Base-by-base conservation (phyloP, 2,113 vertebrate genomes). In the Nettapus auritus region DNA sequence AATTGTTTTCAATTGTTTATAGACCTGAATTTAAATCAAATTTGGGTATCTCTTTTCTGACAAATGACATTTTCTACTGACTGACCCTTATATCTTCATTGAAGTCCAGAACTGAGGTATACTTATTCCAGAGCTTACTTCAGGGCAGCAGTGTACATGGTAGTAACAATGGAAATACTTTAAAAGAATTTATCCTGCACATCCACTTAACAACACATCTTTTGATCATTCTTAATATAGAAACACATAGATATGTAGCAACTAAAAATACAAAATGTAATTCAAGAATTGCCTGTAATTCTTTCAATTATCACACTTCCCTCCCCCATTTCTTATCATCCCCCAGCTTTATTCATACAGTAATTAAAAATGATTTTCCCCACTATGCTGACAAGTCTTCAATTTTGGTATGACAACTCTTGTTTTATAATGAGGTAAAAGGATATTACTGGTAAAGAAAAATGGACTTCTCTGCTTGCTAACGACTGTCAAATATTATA, bases 371-470 rank as follows among this genome's bases (percentile, higher is more conserved):
- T 94, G 1, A 97, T 80, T 96, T 97, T 92, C 92, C 68, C 79
- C 91, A 86, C 69, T 91, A 89, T 66, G 40, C 96, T 97, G 91
- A 97, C 95, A 98, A 96, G 94, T 75, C 86, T 97, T 98, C 68
- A 68, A 92, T 97, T 97, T 97, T 96, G 69, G 81, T 93, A 91
- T 97, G 97, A 97, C 96, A 97, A 96, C 82, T 94, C 93, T 80
- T 96, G 95, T 97, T 97, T 97, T 91, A 97, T 96, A 97, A 97
- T 96, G 96, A 97, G 94, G 95, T 95, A 93, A 97, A 97, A 97
- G 96, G 89, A 95, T 94, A 97, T 92, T 94, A 79, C 57, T 96
- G 64, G 69, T 94, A 80, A 82, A 95, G 93, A 83, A 73, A 96
- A 96, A 96, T 6, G 88, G 95, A 94, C 94, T 96, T 70, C 46